phyloP scores from a whole-genome alignment of 2,113 vertebrate species.

The Anarrhichthys ocellatus region DNA sequence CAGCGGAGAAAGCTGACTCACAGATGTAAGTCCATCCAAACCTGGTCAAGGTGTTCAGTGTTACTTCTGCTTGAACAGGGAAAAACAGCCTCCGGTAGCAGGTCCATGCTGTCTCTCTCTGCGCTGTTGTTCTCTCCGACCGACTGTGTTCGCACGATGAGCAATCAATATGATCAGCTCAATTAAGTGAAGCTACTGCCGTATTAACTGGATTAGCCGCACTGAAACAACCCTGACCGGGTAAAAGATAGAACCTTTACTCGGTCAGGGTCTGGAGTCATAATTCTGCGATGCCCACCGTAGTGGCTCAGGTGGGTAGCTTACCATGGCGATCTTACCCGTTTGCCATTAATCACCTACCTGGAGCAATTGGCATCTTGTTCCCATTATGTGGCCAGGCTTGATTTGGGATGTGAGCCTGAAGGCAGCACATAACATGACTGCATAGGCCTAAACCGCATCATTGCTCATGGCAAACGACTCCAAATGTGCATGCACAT shows the following conservation, averaged over 20 bases:
- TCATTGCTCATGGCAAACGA: neutral
- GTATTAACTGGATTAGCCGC: neutral
- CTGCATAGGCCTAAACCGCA: constrained; percentile 16
- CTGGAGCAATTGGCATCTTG: constrained; percentile 49
- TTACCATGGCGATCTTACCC: constrained; percentile 71
- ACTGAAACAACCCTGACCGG: neutral
- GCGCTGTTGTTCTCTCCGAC: neutral
- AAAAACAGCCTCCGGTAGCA: neutral
- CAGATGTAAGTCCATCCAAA: neutral
- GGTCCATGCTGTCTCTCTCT: neutral
- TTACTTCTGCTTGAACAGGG: neutral
- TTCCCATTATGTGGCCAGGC: constrained; percentile 45
- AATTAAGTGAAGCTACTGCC: neutral
- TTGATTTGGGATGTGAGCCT: constrained; percentile 39
- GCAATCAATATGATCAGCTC: neutral
- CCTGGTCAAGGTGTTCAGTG: neutral
- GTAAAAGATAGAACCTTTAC: neutral
- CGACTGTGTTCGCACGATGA: neutral
- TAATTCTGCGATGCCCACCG: neutral
- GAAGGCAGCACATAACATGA: constrained; percentile 19
- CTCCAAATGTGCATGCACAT: neutral
- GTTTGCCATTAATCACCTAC: constrained; percentile 68
- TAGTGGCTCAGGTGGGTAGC: constrained; percentile 52
- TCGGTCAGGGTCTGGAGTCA: neutral
- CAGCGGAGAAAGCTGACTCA: neutral